A percentile compares a stretch with the other conserved stretches of the same genome.
Conservation (phyloP, 1,140 invertebrate species). For the Drosophila simulans region DNA sequence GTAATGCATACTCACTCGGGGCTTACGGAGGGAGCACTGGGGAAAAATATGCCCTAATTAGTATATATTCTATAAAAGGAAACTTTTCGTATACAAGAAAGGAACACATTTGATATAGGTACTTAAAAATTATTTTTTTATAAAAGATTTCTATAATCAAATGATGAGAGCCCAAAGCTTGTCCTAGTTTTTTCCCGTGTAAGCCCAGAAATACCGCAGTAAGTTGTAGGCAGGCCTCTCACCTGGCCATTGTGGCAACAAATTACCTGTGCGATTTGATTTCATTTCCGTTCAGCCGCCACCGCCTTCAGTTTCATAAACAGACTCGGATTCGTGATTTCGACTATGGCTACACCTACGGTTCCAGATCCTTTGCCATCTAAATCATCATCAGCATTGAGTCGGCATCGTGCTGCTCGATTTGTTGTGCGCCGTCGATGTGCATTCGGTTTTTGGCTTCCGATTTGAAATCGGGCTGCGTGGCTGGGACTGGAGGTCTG, state of each 20-base stretch:
- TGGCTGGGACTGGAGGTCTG: constrained; percentile 21
- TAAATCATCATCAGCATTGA: constrained; percentile 43
- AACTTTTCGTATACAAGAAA: not conserved
- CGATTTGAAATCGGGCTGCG: constrained; percentile 38
- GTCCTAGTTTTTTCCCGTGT: constrained; percentile 4
- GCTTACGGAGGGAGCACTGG: not conserved
- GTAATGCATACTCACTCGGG: constrained; percentile 53
- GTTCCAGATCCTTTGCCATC: constrained; percentile 27
- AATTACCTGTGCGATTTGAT: constrained; percentile 80
- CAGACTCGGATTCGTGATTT: constrained; percentile 12
- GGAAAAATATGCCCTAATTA: not conserved
- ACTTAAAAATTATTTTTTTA: no score
- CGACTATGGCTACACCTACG: not conserved
- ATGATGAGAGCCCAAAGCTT: no score
- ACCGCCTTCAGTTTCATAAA: constrained; percentile 19
- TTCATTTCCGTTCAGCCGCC: constrained; percentile 64
- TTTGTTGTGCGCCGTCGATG: constrained; percentile 38
- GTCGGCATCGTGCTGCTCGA: constrained; percentile 22
- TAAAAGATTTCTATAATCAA: no score
- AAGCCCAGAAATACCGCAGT: constrained; percentile 20
- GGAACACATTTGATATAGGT: no score
- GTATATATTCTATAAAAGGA: not conserved
- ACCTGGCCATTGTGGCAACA: constrained; percentile 61
- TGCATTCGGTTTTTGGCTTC: constrained; percentile 57
- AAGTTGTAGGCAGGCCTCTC: constrained; percentile 37